phyloP scores from a whole-genome alignment of 2,888 invertebrate genomes.

The Thera obeliscata region DNA sequence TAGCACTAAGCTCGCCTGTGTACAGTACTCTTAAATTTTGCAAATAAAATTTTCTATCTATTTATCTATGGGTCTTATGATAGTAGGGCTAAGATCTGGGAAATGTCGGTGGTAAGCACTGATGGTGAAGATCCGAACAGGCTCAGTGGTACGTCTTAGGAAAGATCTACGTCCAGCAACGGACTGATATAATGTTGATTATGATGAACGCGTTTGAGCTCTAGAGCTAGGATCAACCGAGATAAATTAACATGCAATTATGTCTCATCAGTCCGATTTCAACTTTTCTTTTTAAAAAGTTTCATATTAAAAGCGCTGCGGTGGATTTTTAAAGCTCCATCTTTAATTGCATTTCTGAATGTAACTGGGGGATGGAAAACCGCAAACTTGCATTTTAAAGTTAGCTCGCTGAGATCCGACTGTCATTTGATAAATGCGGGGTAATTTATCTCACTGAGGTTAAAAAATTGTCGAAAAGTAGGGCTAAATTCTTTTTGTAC shows the following conservation, averaged over 20 bases:
- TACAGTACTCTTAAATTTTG: no score
- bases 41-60: no score
- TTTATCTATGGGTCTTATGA: no score
- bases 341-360: conserved; percentile 45
- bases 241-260: conserved; percentile 29
- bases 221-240: conserved; percentile 1
- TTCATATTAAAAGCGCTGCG: conserved; percentile 45
- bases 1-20: no score
- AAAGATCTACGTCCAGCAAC: no score
- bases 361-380: conserved; percentile 32
- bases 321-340: conserved; percentile 39
- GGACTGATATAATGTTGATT: no score
- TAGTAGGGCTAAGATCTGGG: no score
- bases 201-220: no score
- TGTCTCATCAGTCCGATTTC: conserved; percentile 17
- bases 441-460: background rate
- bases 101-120: no score
- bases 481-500: no score
- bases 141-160: no score
- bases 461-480: background rate
- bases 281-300: conserved; percentile 31
- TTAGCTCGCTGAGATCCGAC: conserved; percentile 21
- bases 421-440: conserved; percentile 8
- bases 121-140: no score
- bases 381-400: conserved; percentile 33